Conservation (phyloP, 2,888 invertebrate species). For the Ischnura elegans region DNA sequence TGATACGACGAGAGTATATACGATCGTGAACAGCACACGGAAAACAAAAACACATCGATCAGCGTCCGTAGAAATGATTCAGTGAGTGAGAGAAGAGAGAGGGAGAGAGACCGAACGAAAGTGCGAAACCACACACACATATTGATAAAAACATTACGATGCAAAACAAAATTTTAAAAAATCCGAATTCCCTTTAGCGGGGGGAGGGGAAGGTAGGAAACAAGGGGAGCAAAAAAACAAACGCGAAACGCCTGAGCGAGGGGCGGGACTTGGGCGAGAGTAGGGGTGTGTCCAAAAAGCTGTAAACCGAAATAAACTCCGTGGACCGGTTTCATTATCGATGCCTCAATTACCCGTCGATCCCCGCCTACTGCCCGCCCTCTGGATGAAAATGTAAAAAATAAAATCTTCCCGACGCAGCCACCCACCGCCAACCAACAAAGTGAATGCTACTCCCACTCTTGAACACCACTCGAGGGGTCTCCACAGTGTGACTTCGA, state of each 20-base stretch:
- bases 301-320: conserved; percentile 47
- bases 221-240: background rate
- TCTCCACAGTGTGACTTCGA: too few relatives aligned
- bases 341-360: conserved; percentile 54
- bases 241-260: background rate
- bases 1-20: background rate
- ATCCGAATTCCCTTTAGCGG: background rate
- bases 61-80: background rate
- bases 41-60: background rate
- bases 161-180: background rate
- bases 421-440: too few relatives aligned
- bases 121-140: background rate
- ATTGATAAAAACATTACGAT: background rate
- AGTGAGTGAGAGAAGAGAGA: background rate
- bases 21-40: background rate
- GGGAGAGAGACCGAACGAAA: background rate
- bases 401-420: too few relatives aligned
- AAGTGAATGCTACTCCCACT: background rate
- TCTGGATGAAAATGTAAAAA: too few relatives aligned
- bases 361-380: background rate
- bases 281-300: background rate
- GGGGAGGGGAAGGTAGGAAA: background rate
- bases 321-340: conserved; percentile 45
- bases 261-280: background rate
- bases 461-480: too few relatives aligned